Evolutionary conservation across 2,797 vertebrate species (phyloP).

Genomic region (Microctenopoma steveboyesi): DNA sequence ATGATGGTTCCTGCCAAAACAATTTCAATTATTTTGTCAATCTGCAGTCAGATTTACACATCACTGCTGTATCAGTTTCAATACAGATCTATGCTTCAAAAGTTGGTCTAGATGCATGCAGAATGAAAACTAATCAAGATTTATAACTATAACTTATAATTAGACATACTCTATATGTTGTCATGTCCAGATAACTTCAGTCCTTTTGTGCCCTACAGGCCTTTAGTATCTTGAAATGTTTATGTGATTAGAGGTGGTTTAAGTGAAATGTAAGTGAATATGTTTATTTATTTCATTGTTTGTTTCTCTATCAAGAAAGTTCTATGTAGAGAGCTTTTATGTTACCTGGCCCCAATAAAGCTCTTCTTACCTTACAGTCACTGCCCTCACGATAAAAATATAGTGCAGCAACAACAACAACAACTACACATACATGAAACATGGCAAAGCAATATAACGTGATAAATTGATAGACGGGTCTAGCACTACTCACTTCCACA

Average conservation of each 20-base stretch:
- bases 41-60: slow-evolving; percentile 15
- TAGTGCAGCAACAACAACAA: slow-evolving; percentile 6
- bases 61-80: slow-evolving; percentile 5
- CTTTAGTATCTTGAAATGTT: too few species aligned
- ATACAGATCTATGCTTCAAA: not conserved
- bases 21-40: slow-evolving; percentile 18
- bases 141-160: too few species aligned
- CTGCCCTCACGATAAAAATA: slow-evolving; percentile 6
- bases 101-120: slow-evolving; percentile 1
- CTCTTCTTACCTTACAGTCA: not conserved
- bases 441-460: slow-evolving; percentile 50
- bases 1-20: slow-evolving; percentile 32
- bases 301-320: too few species aligned
- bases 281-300: too few species aligned
- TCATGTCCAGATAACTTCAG: too few species aligned
- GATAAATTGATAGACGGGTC: slow-evolving; percentile 56
- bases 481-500: slow-evolving; percentile 89
- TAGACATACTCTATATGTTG: too few species aligned
- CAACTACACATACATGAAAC: slow-evolving; percentile 26
- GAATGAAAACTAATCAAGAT: not conserved
- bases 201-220: too few species aligned
- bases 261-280: not conserved
- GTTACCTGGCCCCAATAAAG: not conserved
- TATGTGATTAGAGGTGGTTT: not conserved
- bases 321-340: not conserved